Base-by-base conservation (phyloP, 2,888 invertebrate genomes). In the Harpagoxenus sublaevis region DNA sequence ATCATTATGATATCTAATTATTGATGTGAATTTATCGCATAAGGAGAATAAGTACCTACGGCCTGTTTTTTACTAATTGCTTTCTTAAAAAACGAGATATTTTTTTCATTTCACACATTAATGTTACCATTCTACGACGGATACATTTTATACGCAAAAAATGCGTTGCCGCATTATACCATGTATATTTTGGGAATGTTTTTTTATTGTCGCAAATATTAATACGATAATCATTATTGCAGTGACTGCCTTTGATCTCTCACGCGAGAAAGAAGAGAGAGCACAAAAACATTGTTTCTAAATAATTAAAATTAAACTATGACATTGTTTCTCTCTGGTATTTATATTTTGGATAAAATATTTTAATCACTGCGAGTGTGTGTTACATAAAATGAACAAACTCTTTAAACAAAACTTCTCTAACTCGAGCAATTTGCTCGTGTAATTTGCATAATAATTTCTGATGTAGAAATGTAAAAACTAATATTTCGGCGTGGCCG, bases 391-490 rank as follows among this genome's bases (percentile, higher is more conserved):
- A 45, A 15, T 8, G 18, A 73, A 42, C 10, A 57, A 23, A 23
- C 23, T 23, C 23, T 23, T 23, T 23, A 23, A 23, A 23, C 23
- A 23, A 23, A 23, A 73, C 35, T 39, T 57, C 0, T 18, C 9
- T 42, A 66, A 31, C 3, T 5, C 28, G 18, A 42, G 39, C 18
- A 28, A 42, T 31, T n/a, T 48, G 28, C 23, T n/a, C 23, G 15
- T 12, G 8, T 23, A 66, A 53, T 77, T 42, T 77, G 53, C n/a
- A 28, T 42, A 77, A 28, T 42, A 77, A 66, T 78, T 75, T 45
- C 23, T 48, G 15, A 62, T 8, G 31, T 45, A 74, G 45, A 5
- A 35, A 28, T 5, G 48, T 9, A 48, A 48, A 74, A 28, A 53
- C 53, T 39, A 53, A 51, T 65, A 63, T 65, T 39, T 28, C 18